Conservation (phyloP, 2,113 vertebrate species). For the Seriola quinqueradiata region DNA sequence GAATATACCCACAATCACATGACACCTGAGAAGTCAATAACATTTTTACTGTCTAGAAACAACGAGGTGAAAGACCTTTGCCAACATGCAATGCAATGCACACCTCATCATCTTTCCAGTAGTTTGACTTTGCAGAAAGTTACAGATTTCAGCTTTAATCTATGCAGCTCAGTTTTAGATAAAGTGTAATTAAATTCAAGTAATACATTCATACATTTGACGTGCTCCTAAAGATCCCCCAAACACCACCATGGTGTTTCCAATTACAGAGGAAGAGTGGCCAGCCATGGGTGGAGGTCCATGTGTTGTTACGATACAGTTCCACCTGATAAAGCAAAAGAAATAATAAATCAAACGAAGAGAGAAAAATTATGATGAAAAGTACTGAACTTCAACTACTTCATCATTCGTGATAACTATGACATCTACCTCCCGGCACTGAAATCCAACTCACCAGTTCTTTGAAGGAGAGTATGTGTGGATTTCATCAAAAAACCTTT, state of each 20-base stretch:
- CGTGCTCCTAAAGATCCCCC: slow-evolving; percentile 96
- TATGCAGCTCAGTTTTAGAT: not conserved
- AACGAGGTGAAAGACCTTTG: not conserved
- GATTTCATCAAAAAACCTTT: slow-evolving; percentile 99
- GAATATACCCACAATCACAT: not conserved
- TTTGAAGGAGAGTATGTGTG: slow-evolving; percentile 99
- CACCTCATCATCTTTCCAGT: not conserved
- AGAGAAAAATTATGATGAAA: not conserved
- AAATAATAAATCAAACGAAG: not conserved
- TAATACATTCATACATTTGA: slow-evolving; percentile 90
- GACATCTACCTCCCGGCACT: not conserved
- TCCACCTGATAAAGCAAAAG: slow-evolving; percentile 89
- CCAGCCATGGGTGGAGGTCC: slow-evolving; percentile 98
- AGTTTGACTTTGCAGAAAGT: not conserved
- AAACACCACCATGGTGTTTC: slow-evolving; percentile 97
- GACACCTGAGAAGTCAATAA: not conserved
- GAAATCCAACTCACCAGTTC: slow-evolving; percentile 90
- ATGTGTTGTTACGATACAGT: slow-evolving; percentile 97
- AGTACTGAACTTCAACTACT: not conserved
- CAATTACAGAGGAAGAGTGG: slow-evolving; percentile 96
- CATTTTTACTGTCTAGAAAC: not conserved
- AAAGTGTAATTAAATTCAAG: not conserved
- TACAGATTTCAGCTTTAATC: not conserved
- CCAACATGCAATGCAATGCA: not conserved
- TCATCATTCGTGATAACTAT: not conserved